Base-by-base conservation (phyloP, 35 echinoderm and acorn worm species). In the Apostichopus japonicus region DNA sequence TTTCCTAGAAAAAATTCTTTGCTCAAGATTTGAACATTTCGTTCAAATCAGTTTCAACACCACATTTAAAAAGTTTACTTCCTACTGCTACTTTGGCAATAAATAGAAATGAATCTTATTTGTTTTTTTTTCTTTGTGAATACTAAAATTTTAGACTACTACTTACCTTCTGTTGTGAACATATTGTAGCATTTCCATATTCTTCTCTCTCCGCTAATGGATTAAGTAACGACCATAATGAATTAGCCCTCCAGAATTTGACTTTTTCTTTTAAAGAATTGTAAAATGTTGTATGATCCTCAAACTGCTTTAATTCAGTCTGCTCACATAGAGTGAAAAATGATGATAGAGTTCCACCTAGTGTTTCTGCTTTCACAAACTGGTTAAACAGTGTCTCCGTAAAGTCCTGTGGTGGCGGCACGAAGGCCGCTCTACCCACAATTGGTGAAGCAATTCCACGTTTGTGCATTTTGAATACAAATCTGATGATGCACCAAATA, bases 361-460 rank as follows among this genome's bases (percentile, higher is more conserved):
- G 6, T 23, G 33, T 89, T 8, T 72, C 8, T 19, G 86, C 86
- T 89, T 89, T 72, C 5, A 87, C 86, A 63, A 87, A 87, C 57
- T 87, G 86, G 63, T 87, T 87, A n/a, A 87, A 87, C 14, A 62
- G 19, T 23, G 86, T 87, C 22, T 87, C 86, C 24, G 86, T 87
- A 33, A 87, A 87, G 58, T 87, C 86, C 27, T 87, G 86, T 63
- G 17, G 58, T 24, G 86, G 86, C 25, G 86, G 86, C 24, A 87
- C 86, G 22, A 57, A 87, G 6, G 56, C 86, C n/a, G 56, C 86
- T 54, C 83, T 15, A 21, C 83, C 83, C 10, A 86, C 54, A 56
- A 86, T n/a, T 19, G 83, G 83, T 6, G 83, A 56, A 7, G 14
- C 55, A 65, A 86, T 86, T 86, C 83, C 83, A 56, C 14, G 14